Conservation (phyloP, 2,888 invertebrate species). For the Didymodactylos carnosus region DNA sequence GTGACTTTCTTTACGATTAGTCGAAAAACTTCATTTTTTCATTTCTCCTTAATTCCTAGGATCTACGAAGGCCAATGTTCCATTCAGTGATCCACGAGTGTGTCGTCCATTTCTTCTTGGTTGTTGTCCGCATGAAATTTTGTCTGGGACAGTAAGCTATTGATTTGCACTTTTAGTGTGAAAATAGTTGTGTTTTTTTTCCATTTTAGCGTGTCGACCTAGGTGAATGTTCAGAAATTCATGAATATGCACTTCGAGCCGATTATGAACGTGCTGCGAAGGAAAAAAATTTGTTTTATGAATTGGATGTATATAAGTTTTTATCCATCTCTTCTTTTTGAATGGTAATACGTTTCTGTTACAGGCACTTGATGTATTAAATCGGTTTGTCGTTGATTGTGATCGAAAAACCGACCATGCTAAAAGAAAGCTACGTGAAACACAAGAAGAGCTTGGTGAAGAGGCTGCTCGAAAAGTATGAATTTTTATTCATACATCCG, state of each 20-base stretch:
- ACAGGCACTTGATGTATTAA: slow-evolving; percentile 85
- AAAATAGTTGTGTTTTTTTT: slow-evolving; percentile 16
- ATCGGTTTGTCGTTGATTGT: slow-evolving; percentile 83
- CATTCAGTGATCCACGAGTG: slow-evolving; percentile 77
- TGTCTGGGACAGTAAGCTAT: slow-evolving; percentile 93
- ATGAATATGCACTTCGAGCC: slow-evolving; percentile 90
- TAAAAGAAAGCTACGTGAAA: slow-evolving; percentile 77
- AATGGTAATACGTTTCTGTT: too few relatives aligned
- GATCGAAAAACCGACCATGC: slow-evolving; percentile 82
- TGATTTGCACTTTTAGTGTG: slow-evolving; percentile 20
- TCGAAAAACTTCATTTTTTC: too few relatives aligned
- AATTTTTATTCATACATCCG: background rate
- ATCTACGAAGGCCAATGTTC: background rate
- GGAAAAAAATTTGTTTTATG: slow-evolving; percentile 85
- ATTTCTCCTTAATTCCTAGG: background rate
- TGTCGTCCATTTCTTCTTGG: slow-evolving; percentile 96
- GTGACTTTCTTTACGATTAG: too few relatives aligned
- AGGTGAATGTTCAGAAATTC: slow-evolving; percentile 93
- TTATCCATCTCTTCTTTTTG: too few relatives aligned
- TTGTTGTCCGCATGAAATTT: slow-evolving; percentile 96
- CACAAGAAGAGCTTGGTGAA: slow-evolving; percentile 87
- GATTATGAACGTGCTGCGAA: slow-evolving; percentile 85
- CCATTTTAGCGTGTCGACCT: slow-evolving; percentile 82
- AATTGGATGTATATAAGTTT: slow-evolving; percentile 97
- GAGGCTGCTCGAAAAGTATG: slow-evolving; percentile 67